A percentile compares a stretch with the other conserved stretches of the same genome.
phyloP scores from a whole-genome alignment of 2,113 vertebrate species.

The Leptobrachium ailaonicum region DNA sequence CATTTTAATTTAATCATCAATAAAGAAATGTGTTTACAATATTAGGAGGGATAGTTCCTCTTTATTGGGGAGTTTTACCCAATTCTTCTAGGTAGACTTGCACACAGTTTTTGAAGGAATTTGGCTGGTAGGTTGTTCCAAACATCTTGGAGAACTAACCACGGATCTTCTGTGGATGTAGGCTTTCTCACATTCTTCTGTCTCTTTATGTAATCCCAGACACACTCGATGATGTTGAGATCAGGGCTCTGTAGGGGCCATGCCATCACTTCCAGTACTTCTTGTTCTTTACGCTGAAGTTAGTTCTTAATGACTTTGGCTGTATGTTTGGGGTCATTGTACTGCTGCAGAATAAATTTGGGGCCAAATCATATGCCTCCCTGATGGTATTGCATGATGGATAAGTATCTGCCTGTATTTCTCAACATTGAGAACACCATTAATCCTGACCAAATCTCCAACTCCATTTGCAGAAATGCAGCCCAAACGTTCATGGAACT shows the following conservation, averaged over 20 bases:
- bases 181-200: background rate
- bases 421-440: too few species aligned
- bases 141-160: background rate
- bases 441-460: background rate
- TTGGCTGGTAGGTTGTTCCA: slow-evolving; percentile 4
- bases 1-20: too few species aligned
- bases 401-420: slow-evolving; percentile 2
- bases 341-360: slow-evolving; percentile 4
- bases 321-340: slow-evolving; percentile 1
- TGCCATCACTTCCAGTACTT: slow-evolving; percentile 4
- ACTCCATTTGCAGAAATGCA: background rate
- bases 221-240: too few species aligned
- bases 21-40: too few species aligned
- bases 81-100: background rate
- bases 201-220: slow-evolving; percentile 14
- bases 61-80: background rate
- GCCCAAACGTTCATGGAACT: background rate
- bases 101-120: slow-evolving; percentile 1
- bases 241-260: background rate
- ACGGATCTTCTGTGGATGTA: background rate
- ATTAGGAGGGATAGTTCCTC: too few species aligned
- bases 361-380: background rate
- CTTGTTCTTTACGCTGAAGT: background rate
- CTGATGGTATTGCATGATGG: slow-evolving; percentile 6
- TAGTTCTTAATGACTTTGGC: slow-evolving; percentile 13